Percentiles rank a stretch among this genome's conserved stretches.
These are phyloP conservation scores for Miltochrista miniata DNA, from an alignment of 2,888 invertebrate genomes.

Conservation along the genomic window DNA sequence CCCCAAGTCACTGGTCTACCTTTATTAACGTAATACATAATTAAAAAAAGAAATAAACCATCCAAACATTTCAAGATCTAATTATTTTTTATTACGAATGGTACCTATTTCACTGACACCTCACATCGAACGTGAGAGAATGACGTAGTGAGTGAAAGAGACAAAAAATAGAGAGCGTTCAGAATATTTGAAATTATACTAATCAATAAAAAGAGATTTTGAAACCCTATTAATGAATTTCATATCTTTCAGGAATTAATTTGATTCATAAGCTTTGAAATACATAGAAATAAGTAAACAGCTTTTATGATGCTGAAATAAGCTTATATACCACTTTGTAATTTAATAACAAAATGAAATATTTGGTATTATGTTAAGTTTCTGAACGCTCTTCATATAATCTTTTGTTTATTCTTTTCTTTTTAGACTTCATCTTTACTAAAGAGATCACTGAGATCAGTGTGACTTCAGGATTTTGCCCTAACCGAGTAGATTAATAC, in stretches of 20 bases:
- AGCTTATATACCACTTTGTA: too few relatives aligned
- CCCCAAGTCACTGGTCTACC: slow-evolving; percentile 57
- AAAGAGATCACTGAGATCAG: too few relatives aligned
- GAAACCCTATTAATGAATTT: neutral
- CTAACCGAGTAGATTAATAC: too few relatives aligned
- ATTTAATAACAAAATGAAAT: too few relatives aligned
- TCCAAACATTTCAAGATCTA: slow-evolving; percentile 58
- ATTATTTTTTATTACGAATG: slow-evolving; percentile 64
- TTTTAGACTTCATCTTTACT: too few relatives aligned
- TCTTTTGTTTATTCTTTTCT: too few relatives aligned
- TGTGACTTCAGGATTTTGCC: too few relatives aligned
- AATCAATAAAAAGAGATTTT: slow-evolving; percentile 19
- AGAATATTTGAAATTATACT: slow-evolving; percentile 13
- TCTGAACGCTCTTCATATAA: too few relatives aligned
- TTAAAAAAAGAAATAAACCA: slow-evolving; percentile 56
- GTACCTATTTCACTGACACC: slow-evolving; percentile 69
- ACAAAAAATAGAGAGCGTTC: slow-evolving; percentile 42
- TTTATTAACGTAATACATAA: slow-evolving; percentile 65
- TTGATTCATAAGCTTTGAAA: neutral
- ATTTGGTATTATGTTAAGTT: too few relatives aligned
- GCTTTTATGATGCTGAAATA: too few relatives aligned
- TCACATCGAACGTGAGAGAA: slow-evolving; percentile 80
- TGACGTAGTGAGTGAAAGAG: slow-evolving; percentile 70
- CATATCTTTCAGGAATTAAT: neutral
- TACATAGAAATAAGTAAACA: too few relatives aligned